A percentile compares a stretch with the other conserved stretches of the same genome.
Conservation (phyloP, 2,888 invertebrate species). For the Cantharis nigra region DNA sequence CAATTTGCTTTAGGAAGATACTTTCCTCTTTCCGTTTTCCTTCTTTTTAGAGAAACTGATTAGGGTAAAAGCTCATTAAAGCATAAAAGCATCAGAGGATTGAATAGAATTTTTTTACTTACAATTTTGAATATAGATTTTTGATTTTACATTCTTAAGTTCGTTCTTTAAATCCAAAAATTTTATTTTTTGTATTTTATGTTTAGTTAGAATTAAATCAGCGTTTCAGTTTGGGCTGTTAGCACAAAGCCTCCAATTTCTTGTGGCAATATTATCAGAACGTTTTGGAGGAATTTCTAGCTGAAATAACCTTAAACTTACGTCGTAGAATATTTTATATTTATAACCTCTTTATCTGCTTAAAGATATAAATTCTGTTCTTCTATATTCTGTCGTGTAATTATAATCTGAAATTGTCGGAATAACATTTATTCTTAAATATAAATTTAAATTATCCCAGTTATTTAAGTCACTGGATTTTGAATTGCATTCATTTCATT, state of each 20-base stretch:
- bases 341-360: not conserved
- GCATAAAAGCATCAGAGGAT: not conserved
- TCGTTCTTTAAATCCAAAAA: not conserved
- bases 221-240: not conserved
- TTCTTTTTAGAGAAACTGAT: not conserved
- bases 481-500: not conserved
- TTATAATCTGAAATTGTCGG: not conserved
- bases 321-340: not conserved
- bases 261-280: not conserved
- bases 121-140: not conserved
- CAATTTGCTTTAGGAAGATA: not conserved
- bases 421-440: not conserved
- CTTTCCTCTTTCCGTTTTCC: not conserved
- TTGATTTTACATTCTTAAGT: not conserved
- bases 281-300: not conserved
- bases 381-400: not conserved
- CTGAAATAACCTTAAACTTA: not conserved
- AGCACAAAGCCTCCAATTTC: not conserved
- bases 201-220: not conserved
- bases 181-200: not conserved
- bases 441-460: too few relatives aligned
- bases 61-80: not conserved
- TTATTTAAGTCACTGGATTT: not conserved
- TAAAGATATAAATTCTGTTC: not conserved
- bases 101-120: not conserved